Percentiles rank a stretch among this genome's conserved stretches.
Evolutionary conservation across 2,113 vertebrate genomes (phyloP).

Genomic region (Nanorana parkeri): DNA sequence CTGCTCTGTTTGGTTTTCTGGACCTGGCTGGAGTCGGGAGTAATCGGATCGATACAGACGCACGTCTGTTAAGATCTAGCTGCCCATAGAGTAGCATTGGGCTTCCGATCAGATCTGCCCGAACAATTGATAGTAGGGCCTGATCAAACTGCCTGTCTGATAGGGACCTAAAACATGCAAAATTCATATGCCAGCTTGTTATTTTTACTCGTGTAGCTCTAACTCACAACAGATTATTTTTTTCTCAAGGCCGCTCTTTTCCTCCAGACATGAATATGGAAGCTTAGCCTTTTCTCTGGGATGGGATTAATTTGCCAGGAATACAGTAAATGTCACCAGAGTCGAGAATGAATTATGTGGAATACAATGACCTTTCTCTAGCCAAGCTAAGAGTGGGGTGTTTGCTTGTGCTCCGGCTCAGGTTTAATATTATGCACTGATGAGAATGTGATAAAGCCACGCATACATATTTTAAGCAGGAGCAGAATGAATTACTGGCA

Average conservation of each 20-base stretch:
- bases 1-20: too few species aligned
- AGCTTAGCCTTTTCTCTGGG: conserved; percentile 34
- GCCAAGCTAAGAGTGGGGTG: conserved; percentile 46
- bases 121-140: too few species aligned
- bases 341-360: conserved; percentile 53
- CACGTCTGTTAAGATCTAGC: too few species aligned
- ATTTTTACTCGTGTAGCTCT: too few species aligned
- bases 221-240: neutral
- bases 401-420: conserved; percentile 53
- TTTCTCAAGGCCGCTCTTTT: neutral
- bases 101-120: too few species aligned
- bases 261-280: conserved; percentile 36
- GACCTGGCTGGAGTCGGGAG: too few species aligned
- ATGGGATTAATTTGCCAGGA: conserved; percentile 55
- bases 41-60: too few species aligned
- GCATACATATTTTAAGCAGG: conserved; percentile 55
- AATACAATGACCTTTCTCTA: conserved; percentile 54
- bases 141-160: too few species aligned
- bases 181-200: too few species aligned
- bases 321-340: conserved; percentile 56
- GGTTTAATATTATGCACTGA: conserved; percentile 57
- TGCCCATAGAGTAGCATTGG: too few species aligned
- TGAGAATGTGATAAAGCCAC: conserved; percentile 55
- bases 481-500: conserved; percentile 55
- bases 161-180: too few species aligned